Evolutionary conservation across 2,113 vertebrate genomes (phyloP).

Genomic region (Chionomys nivalis): DNA sequence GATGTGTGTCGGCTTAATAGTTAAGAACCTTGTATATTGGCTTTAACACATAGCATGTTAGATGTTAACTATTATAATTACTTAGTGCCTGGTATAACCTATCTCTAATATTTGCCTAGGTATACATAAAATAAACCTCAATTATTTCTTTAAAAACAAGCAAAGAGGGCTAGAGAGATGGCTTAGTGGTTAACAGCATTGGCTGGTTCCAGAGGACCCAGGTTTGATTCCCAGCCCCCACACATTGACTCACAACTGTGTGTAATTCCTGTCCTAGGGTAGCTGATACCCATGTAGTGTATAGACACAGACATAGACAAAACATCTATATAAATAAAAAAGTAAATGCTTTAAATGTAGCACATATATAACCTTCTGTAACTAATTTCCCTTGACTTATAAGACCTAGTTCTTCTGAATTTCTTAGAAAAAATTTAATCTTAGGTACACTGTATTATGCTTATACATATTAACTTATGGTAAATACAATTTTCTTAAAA

Average conservation of each 20-base stretch:
- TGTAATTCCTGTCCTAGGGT: neutral
- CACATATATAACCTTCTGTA: neutral
- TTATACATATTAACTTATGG: neutral
- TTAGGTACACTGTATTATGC: neutral
- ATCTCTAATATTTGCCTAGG: constrained; percentile 25
- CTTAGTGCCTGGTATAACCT: neutral
- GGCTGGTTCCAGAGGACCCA: neutral
- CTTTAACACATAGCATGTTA: neutral
- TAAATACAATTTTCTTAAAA: neutral
- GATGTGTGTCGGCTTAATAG: neutral
- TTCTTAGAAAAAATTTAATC: neutral
- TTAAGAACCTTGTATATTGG: neutral
- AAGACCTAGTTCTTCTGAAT: neutral
- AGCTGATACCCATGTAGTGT: neutral
- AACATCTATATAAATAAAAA: neutral
- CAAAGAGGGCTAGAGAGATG: neutral
- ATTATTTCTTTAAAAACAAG: neutral
- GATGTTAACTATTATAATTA: neutral
- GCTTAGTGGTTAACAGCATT: neutral
- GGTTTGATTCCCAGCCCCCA: neutral
- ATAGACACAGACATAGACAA: neutral
- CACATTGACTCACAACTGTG: neutral
- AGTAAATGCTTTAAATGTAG: neutral
- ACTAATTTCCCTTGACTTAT: neutral
- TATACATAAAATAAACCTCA: constrained; percentile 13